Conservation (phyloP, 2,113 vertebrate genomes). For the Gnathonemus echidnorhynchus region DNA sequence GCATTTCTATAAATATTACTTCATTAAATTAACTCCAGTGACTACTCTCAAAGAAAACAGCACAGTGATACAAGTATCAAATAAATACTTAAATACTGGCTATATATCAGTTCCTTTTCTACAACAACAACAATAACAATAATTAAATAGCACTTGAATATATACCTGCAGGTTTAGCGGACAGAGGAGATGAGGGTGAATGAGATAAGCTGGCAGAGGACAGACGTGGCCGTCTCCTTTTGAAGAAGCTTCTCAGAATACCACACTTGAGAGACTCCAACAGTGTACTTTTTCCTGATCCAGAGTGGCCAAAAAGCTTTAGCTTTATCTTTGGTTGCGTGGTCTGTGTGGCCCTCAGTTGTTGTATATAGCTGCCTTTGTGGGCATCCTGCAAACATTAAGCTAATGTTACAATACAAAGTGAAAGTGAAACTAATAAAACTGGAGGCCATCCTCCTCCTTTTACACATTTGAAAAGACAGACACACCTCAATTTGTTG, state of each 20-base stretch:
- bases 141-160: not conserved
- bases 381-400: slow-evolving; percentile 70
- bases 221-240: slow-evolving; percentile 75
- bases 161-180: slow-evolving; percentile 84
- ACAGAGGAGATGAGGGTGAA: slow-evolving; percentile 82
- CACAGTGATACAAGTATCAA: not conserved
- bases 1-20: not conserved
- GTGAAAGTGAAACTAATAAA: not conserved
- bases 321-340: slow-evolving; percentile 82
- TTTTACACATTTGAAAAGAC: not conserved
- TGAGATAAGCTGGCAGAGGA: slow-evolving; percentile 70
- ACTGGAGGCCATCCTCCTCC: not conserved
- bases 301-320: slow-evolving; percentile 84
- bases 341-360: slow-evolving; percentile 77
- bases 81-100: not conserved
- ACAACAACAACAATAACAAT: not conserved
- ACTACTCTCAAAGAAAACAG: not conserved
- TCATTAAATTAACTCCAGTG: not conserved
- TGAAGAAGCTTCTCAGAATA: slow-evolving; percentile 89
- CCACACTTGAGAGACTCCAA: slow-evolving; percentile 94
- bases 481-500: not conserved
- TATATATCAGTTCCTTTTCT: not conserved
- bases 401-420: slow-evolving; percentile 1
- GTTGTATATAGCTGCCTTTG: slow-evolving; percentile 81
- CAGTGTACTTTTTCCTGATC: slow-evolving; percentile 81